Evolutionary conservation across 2,113 vertebrate genomes (phyloP), one percentile per base, ranked within the genome.

Genomic region (Cacatua alba): DNA sequence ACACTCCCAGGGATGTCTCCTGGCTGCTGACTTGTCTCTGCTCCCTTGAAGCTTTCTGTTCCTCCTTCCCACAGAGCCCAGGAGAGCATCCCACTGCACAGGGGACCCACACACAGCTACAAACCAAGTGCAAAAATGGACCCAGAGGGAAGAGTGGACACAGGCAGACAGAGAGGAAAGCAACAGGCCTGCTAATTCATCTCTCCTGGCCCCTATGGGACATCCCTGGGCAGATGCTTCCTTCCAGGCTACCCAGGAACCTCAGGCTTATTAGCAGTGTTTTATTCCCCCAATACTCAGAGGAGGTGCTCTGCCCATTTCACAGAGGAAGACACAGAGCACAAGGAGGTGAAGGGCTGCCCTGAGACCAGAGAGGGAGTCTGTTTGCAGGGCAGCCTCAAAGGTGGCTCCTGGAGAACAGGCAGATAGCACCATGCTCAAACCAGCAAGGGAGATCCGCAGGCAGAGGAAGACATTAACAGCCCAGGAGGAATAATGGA

Each of bases 321-420:
- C 20, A 10, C 39, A 48, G 57, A 12, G 23, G 43, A 48, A 64
- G 31, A 8, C 16, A 0, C 0, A 1, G 55, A 59, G 78, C 65
- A 10, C 55, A 55, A 72, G 72, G 78, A 79, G 55, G 46, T 9
- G 37, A 82, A 81, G 88, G n/a, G 60, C 74, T 87, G 78, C 46
- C 82, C 74, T 75, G 85, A 12, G 52, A 62, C 29, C 0, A 0
- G 55, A 59, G 46, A 25, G 55, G 51, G 65, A 90, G 55, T 6
- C 85, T 94, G 72, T 46, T 5, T 0, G 57, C 63, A 81, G 69
- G 59, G 49, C 87, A 91, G 59, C 52, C 67, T 53, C 35, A 13
- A 46, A 69, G 71, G 26, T 0, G 0, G 68, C 57, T 77, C 1
- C 0, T 20, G 64, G 51, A 62, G 64, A 67, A 15, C 2, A 1